Conservation (phyloP, 2,888 invertebrate species). For the Lithophane ornitopus region DNA sequence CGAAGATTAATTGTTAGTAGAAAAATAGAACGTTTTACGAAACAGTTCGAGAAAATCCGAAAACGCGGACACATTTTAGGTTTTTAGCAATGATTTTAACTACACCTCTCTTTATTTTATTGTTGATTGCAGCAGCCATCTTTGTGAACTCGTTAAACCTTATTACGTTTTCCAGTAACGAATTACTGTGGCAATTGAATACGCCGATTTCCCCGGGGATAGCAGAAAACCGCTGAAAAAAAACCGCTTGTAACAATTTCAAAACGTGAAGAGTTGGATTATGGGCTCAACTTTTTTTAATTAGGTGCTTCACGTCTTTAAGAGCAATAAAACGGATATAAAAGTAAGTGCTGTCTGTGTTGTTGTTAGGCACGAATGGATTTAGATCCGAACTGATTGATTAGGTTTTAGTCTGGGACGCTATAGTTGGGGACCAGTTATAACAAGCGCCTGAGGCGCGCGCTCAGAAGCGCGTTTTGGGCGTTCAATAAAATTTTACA, state of each 20-base stretch:
- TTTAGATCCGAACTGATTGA: constrained; percentile 25
- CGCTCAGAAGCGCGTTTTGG: no score
- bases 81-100: constrained; percentile 52
- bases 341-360: constrained; percentile 46
- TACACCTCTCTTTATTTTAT: constrained; percentile 54
- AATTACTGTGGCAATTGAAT: constrained; percentile 65
- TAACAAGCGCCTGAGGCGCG: no score
- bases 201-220: constrained; percentile 60
- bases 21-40: constrained; percentile 41
- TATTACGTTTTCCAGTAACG: constrained; percentile 59
- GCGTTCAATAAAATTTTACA: no score
- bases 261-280: constrained; percentile 63
- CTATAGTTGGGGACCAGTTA: constrained; percentile 2
- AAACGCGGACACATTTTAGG: constrained; percentile 38
- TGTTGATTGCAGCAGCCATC: constrained; percentile 49
- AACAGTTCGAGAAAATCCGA: constrained; percentile 30
- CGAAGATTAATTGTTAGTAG: constrained; percentile 48
- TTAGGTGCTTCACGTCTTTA: constrained; percentile 59
- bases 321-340: constrained; percentile 55
- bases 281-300: constrained; percentile 62
- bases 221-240: constrained; percentile 53
- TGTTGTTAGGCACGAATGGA: constrained; percentile 38
- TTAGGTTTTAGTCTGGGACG: constrained; percentile 4
- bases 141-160: constrained; percentile 54
- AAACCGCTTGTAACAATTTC: constrained; percentile 60